Evolutionary conservation across 2,113 vertebrate species (phyloP), one percentile per base, ranked within the genome.

Genomic region (Oenanthe oenanthe): DNA sequence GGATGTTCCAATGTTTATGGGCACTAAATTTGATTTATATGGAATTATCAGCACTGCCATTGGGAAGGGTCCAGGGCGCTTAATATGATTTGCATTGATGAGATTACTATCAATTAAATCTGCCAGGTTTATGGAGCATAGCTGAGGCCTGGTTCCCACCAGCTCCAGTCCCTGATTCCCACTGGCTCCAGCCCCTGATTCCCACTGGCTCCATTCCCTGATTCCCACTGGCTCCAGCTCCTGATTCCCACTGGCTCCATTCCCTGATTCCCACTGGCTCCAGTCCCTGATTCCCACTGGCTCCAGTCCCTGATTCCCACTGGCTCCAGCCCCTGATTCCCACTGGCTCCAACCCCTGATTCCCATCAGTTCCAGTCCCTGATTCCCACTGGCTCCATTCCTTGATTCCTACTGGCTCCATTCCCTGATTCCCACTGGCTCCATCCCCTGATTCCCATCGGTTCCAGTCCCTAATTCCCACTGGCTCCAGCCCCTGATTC

Each of bases 1-100:
- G 91, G 88, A 86, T 80, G 92, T 51, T 43, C 80, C 60, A 51
- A 32, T 88, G 68, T 91, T 95, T 92, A 95, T 93, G 72, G 85
- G 92, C 68, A 31, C 79, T 92, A 92, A 94, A 96, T 89, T 58
- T 93, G 88, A 95, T 95, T 93, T 86, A 86, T 86, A 53, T 31
- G 57, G 88, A 86, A 71, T 40, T 63, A 22, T 24, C 80, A 60
- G 68, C 0, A 0, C 53, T 51, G 76, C 68, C 61, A n/a, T 29
- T 81, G 92, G 89, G 62, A 73, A 92, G 56, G 51, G 56, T 71
- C 42, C 17, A 65, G 75, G 72, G 51, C 71, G 68, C 31, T 78
- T 74, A 73, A 93, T 62, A 45, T 13, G 75, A 80, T 96, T 92
- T 90, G 94, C 92, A 80, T 88, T 90, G 71, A 93, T 71, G 70